A percentile compares a stretch with the other conserved stretches of the same genome.
phyloP scores from a whole-genome alignment of 2,888 invertebrate species.

The Loripinus fragilis region DNA sequence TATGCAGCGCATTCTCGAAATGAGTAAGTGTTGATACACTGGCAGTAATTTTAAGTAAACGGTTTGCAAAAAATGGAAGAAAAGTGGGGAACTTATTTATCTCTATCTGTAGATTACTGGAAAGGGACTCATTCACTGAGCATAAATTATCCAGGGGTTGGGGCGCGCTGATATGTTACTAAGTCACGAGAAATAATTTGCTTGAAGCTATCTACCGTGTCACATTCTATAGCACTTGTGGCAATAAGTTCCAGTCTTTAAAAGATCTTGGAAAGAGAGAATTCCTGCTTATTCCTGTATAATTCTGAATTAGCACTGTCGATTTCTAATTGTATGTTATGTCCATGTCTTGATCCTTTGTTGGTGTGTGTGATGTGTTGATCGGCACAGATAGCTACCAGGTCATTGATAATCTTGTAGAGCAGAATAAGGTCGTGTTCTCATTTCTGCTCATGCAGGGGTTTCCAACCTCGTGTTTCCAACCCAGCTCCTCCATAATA shows the following conservation, averaged over 20 bases:
- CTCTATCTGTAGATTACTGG: no score
- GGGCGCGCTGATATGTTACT: neutral
- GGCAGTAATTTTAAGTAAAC: no score
- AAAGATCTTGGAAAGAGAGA: conserved; percentile 2
- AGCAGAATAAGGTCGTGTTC: no score
- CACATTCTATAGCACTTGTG: neutral
- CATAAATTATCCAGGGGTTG: neutral
- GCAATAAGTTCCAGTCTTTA: no score
- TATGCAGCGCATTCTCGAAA: no score
- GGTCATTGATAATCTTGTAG: no score
- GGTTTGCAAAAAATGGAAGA: no score
- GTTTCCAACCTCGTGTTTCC: neutral
- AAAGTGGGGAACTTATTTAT: neutral
- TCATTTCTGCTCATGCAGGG: no score
- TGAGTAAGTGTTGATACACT: no score
- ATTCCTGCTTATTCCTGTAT: neutral
- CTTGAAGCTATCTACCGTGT: neutral
- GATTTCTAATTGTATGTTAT: neutral
- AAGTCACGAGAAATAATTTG: neutral
- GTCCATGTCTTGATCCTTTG: neutral
- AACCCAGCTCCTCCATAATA: no score
- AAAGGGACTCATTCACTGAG: no score
- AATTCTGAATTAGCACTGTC: neutral
- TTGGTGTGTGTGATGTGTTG: neutral
- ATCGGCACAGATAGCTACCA: neutral